Percentiles rank a stretch among this genome's conserved stretches.
These are phyloP conservation scores for Phalanger gymnotis DNA, from an alignment of 2,797 vertebrate genomes.

Conservation along the genomic window DNA sequence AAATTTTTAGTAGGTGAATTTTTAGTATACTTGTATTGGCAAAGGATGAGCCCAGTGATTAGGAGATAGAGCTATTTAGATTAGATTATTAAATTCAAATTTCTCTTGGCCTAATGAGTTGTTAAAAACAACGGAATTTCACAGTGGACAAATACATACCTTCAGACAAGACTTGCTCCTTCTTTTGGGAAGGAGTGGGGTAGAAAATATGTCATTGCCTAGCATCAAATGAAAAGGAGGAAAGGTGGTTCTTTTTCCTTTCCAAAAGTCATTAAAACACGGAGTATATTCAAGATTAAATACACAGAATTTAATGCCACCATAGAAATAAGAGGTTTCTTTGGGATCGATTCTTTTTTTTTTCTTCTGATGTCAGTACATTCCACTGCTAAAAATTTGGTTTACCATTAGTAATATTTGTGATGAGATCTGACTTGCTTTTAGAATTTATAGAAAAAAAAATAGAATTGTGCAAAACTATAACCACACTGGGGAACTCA, in stretches of 20 bases:
- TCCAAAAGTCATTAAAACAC: constrained; percentile 43
- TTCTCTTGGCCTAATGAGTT: too few relatives aligned
- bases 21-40: too few relatives aligned
- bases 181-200: not conserved
- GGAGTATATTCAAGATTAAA: constrained; percentile 13
- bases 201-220: constrained; percentile 44
- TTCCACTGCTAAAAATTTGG: constrained; percentile 54
- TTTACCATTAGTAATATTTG: constrained; percentile 22
- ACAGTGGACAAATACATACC: too few relatives aligned
- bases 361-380: constrained; percentile 9
- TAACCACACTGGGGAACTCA: not conserved
- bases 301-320: constrained; percentile 1
- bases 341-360: not conserved
- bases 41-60: too few relatives aligned
- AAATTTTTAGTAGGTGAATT: too few relatives aligned
- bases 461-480: not conserved
- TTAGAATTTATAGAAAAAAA: constrained; percentile 4
- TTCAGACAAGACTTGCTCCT: too few relatives aligned
- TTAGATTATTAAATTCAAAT: too few relatives aligned
- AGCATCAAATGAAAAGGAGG: constrained; percentile 35
- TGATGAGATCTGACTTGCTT: constrained; percentile 27
- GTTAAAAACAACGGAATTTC: too few relatives aligned
- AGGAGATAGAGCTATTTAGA: too few relatives aligned
- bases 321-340: not conserved
- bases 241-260: constrained; percentile 23